phyloP scores from a whole-genome alignment of 1,140 invertebrate genomes.

The Ips typographus region DNA sequence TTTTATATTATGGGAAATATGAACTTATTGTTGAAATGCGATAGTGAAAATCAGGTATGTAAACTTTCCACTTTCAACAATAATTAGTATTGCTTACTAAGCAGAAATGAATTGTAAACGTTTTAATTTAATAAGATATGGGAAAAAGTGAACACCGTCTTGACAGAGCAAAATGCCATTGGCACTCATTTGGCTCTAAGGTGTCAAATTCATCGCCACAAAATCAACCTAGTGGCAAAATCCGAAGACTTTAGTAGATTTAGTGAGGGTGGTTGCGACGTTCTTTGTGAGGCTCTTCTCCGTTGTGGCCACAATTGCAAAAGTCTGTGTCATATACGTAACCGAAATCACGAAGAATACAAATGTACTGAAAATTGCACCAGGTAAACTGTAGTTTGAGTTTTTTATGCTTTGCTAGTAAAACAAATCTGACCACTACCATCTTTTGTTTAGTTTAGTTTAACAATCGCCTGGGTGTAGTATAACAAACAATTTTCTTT shows the following conservation, averaged over 20 bases:
- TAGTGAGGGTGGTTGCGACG: conserved; percentile 57
- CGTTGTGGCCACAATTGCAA: conserved; percentile 60
- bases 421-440: no score
- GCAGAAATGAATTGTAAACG: no score
- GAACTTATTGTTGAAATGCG: conserved; percentile 35
- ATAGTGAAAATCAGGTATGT: conserved; percentile 38
- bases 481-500: background rate
- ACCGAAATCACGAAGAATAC: conserved; percentile 52
- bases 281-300: conserved; percentile 51
- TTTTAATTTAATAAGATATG: conserved; percentile 7
- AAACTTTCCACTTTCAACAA: background rate
- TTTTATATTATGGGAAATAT: conserved; percentile 62
- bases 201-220: conserved; percentile 55
- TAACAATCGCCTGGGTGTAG: no score
- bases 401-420: conserved; percentile 2
- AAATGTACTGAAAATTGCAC: conserved; percentile 53
- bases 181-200: conserved; percentile 52
- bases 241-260: conserved; percentile 54
- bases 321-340: conserved; percentile 56
- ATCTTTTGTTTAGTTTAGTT: no score
- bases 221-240: conserved; percentile 45
- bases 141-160: conserved; percentile 18
- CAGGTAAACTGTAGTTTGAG: conserved; percentile 43
- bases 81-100: background rate
- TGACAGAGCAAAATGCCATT: conserved; percentile 45